Evolutionary conservation across 2,888 invertebrate species (phyloP), one percentile per base, ranked within the genome.

Genomic region (Amphipyra berbera): DNA sequence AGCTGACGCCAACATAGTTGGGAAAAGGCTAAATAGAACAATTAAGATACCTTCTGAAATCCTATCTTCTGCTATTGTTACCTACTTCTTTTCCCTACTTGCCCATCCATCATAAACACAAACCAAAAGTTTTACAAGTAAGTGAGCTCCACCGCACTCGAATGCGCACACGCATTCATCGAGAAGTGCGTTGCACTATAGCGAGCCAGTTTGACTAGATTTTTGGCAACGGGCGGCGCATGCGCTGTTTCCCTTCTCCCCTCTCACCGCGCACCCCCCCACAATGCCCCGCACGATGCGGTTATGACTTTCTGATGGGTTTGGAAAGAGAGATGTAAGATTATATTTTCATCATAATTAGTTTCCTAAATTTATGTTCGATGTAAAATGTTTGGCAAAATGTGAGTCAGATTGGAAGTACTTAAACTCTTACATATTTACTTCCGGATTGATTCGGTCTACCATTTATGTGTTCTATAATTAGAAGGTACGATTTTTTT

Each of bases 191-290:
- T 93, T 94, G 94, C 94, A 93, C 94, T 92, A 93, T 88, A 91
- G 87, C 89, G 82, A 94, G 91, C 94, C 92, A 92, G 94, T 95
- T 91, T 94, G 95, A 94, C 95, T 95, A 95, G 95, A 94, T 95
- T 95, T 94, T 94, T 94, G 94, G 94, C 93, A 91, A 89, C 87
- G 77, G 79, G 76, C 79, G 66, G 78, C 80, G 80, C 78, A 78
- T 78, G 81, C 78, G 67, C 81, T 60, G 81, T 80, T 74, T 73
- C 68, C 63, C 56, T 76, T 73, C 69, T 57, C 68, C 61, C 66
- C 46, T 68, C 68, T 62, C 65, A 50, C 78, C 77, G 50, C 48
- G 60, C 65, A 62, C 58, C 58, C 66, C 64, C 64, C 77, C 74
- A 61, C 53, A 37, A 13, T 73, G 63, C 73, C 71, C 76, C 76